These are phyloP conservation scores for Bombycilla garrulus DNA, from an alignment of 2,113 vertebrate species.

Conservation along the genomic window DNA sequence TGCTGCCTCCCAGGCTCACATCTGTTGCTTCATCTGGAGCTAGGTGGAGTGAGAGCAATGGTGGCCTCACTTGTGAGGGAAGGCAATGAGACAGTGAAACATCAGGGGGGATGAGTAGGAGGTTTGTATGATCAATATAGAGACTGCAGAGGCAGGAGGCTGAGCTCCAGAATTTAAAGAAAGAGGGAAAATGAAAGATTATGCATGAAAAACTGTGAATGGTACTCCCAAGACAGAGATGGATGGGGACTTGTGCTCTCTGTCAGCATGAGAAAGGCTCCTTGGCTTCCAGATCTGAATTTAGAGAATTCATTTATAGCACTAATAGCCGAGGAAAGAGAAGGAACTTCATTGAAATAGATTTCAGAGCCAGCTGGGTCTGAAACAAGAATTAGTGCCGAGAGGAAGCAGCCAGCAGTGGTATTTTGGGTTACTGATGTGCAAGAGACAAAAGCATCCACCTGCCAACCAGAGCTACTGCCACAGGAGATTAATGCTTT, in stretches of 20 bases:
- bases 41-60: rapidly evolving
- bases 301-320: neutral
- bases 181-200: neutral
- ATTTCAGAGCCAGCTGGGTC: neutral
- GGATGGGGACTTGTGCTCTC: neutral
- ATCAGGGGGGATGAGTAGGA: neutral
- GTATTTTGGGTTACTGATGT: neutral
- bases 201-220: neutral
- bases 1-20: neutral
- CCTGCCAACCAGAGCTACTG: neutral
- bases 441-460: neutral
- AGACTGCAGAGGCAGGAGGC: neutral
- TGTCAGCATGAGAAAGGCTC: neutral
- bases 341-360: neutral
- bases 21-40: neutral
- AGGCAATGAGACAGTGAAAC: neutral
- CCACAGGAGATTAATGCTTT: neutral
- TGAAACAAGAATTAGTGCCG: neutral
- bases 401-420: neutral
- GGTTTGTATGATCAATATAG: neutral
- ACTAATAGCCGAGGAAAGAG: neutral
- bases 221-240: neutral
- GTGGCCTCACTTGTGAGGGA: neutral
- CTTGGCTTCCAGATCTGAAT: neutral
- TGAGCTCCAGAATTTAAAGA: neutral